These are phyloP conservation scores for Acanthacorydalis orientalis DNA, from an alignment of 2,888 invertebrate species.

Conservation along the genomic window DNA sequence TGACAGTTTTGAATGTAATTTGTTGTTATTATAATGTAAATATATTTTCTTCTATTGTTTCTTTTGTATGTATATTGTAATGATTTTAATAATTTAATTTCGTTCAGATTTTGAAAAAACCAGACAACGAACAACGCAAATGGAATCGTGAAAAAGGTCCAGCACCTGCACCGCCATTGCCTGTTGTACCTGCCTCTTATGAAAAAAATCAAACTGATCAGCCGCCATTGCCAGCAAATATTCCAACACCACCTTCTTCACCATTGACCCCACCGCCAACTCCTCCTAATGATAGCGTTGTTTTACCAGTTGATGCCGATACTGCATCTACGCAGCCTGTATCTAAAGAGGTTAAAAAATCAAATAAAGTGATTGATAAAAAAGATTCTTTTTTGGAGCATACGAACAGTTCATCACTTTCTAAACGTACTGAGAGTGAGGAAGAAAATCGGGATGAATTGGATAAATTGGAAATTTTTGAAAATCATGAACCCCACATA, in stretches of 20 bases:
- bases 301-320: constrained; percentile 1
- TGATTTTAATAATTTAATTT: not conserved
- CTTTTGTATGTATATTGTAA: too few species aligned
- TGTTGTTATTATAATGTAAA: too few species aligned
- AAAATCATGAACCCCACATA: not conserved
- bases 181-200: constrained; percentile 9
- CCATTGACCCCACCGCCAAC: constrained; percentile 23
- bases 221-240: constrained; percentile 13
- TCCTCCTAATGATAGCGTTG: constrained; percentile 14
- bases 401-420: not conserved
- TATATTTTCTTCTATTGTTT: too few species aligned
- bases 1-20: too few species aligned
- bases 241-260: constrained; percentile 21
- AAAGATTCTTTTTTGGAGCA: not conserved
- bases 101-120: constrained; percentile 48
- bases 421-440: not conserved
- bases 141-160: constrained; percentile 58
- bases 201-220: constrained; percentile 12
- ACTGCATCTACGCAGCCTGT: not conserved
- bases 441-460: not conserved
- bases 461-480: not conserved
- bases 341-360: not conserved
- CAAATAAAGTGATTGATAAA: not conserved
- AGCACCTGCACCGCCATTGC: constrained; percentile 45
- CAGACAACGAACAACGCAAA: constrained; percentile 32